Conservation (phyloP, 2,888 invertebrate genomes). For the Thecocarcelia acutangulata region DNA sequence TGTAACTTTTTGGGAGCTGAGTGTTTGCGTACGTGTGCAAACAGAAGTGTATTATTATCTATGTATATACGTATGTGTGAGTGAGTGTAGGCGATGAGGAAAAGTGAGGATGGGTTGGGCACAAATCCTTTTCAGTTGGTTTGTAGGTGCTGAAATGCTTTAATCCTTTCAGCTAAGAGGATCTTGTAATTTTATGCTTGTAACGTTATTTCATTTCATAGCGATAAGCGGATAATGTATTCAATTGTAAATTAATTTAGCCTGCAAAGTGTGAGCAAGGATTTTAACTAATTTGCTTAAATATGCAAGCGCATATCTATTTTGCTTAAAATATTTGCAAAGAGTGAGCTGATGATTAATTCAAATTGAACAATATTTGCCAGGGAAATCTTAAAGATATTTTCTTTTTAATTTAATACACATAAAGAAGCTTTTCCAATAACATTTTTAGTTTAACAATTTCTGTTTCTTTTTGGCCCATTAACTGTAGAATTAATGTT, state of each 20-base stretch:
- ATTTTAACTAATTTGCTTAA: conserved; percentile 64
- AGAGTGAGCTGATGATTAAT: conserved; percentile 4
- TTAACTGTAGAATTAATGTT: conserved; percentile 81
- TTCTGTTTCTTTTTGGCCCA: conserved; percentile 77
- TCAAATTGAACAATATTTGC: conserved; percentile 6
- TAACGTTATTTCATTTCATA: conserved; percentile 61
- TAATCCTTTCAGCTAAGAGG: conserved; percentile 64
- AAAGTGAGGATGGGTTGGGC: background rate
- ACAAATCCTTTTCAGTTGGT: conserved; percentile 1
- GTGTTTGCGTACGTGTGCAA: conserved; percentile 34
- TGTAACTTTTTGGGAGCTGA: conserved; percentile 20
- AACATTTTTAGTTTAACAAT: conserved; percentile 21
- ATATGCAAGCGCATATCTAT: conserved; percentile 42
- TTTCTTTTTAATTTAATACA: background rate
- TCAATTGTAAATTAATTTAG: conserved; percentile 66
- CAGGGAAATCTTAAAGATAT: background rate
- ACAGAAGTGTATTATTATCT: conserved; percentile 25
- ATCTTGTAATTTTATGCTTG: conserved; percentile 67
- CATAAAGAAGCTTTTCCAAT: background rate
- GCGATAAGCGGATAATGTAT: conserved; percentile 78
- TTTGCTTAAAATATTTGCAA: background rate
- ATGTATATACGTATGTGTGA: background rate
- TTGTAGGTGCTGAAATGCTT: conserved; percentile 60
- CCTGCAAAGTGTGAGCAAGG: conserved; percentile 4
- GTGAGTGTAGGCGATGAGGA: background rate